phyloP scores from a whole-genome alignment of 2,797 vertebrate species.

The Garrulus glandarius region DNA sequence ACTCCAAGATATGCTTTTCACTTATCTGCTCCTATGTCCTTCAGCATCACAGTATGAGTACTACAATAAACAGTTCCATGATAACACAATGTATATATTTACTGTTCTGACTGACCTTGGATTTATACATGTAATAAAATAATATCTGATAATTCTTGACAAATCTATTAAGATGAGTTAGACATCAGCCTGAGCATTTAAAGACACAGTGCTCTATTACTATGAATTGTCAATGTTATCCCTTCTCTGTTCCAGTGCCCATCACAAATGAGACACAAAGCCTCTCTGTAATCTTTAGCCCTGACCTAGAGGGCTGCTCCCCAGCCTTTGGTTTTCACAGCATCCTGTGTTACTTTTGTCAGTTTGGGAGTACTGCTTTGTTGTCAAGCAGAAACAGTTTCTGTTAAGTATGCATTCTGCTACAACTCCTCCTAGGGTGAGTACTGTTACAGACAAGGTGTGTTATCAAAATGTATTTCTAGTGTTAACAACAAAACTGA shows the following conservation, averaged over 20 bases:
- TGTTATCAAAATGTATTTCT: background rate
- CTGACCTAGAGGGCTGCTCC: background rate
- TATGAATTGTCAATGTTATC: background rate
- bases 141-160: conserved; percentile 22
- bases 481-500: background rate
- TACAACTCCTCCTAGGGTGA: background rate
- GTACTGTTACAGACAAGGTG: background rate
- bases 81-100: conserved; percentile 11
- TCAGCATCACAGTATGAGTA: background rate
- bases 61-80: background rate
- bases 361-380: background rate
- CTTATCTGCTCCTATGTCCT: background rate
- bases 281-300: background rate
- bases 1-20: conserved; percentile 12
- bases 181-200: background rate
- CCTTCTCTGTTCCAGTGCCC: background rate
- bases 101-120: background rate
- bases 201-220: background rate
- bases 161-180: background rate
- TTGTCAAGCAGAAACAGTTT: background rate
- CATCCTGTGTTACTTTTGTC: background rate
- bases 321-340: background rate
- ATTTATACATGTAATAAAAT: conserved; percentile 18
- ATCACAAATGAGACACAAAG: background rate
- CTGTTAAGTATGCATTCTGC: background rate